Evolutionary conservation across 2,888 invertebrate genomes (phyloP).

Genomic region (Leucoma salicis): DNA sequence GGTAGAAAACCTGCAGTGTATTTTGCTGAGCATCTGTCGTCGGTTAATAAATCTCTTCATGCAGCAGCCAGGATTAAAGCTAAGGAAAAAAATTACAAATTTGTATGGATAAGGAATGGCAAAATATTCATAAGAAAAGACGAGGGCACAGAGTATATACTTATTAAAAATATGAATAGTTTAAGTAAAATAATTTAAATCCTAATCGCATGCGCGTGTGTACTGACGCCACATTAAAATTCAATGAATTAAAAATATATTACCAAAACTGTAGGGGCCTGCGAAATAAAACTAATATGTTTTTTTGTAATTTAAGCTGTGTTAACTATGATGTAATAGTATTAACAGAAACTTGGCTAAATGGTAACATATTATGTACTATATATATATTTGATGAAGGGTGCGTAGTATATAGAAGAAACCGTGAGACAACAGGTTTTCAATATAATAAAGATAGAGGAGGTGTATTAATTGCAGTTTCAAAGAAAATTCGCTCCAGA

Average conservation of each 20-base stretch:
- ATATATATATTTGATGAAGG: neutral
- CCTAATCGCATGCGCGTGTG: too few relatives aligned
- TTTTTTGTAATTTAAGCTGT: slow-evolving; percentile 2
- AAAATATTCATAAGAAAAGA: slow-evolving; percentile 5
- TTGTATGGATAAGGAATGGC: slow-evolving; percentile 9
- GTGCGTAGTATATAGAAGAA: neutral
- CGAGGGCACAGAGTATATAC: slow-evolving; percentile 2
- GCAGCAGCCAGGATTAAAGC: slow-evolving; percentile 5
- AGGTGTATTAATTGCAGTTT: neutral
- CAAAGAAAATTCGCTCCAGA: neutral
- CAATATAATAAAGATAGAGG: neutral
- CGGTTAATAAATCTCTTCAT: slow-evolving; percentile 3
- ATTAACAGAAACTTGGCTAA: neutral
- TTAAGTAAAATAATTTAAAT: neutral
- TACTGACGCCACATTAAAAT: too few relatives aligned
- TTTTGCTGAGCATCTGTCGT: slow-evolving; percentile 5
- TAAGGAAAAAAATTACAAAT: slow-evolving; percentile 8
- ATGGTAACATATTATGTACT: neutral
- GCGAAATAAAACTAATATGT: neutral
- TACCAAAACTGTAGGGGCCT: neutral
- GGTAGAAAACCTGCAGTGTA: slow-evolving; percentile 1
- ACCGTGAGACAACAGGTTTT: neutral
- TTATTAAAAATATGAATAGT: slow-evolving; percentile 1
- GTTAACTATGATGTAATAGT: neutral
- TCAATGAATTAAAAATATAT: neutral